Evolutionary conservation across 2,888 invertebrate species (phyloP).

Genomic region (Pharmacophagus antenor): DNA sequence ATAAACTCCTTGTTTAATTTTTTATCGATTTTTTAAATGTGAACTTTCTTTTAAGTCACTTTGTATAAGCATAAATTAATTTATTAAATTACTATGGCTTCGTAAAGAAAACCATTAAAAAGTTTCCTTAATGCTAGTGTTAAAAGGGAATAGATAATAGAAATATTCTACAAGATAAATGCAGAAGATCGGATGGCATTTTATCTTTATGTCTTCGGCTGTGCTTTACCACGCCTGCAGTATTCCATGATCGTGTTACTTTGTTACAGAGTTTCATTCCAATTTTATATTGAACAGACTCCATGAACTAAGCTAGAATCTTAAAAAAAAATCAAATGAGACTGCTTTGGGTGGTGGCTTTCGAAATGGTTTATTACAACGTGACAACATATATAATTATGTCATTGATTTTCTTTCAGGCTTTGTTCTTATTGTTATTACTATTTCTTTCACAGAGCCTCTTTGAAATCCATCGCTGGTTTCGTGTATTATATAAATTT

Average conservation of each 20-base stretch:
- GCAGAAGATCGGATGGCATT: conserved; percentile 50
- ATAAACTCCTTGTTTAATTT: no score
- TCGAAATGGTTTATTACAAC: neutral
- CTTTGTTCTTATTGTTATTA: no score
- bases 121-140: conserved; percentile 27
- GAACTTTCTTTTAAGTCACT: no score
- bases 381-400: no score
- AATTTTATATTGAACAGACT: conserved; percentile 44
- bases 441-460: no score
- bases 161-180: conserved; percentile 57
- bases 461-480: no score
- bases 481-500: no score
- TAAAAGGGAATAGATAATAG: conserved; percentile 45
- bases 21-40: no score
- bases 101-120: neutral
- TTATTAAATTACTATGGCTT: no score
- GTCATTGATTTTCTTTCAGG: no score
- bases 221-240: conserved; percentile 59
- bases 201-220: conserved; percentile 63
- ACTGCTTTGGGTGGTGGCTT: neutral
- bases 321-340: conserved; percentile 5
- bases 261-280: conserved; percentile 53
- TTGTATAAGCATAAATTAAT: no score
- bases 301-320: conserved; percentile 38
- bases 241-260: conserved; percentile 63